phyloP scores from a whole-genome alignment of 2,797 vertebrate species.

The Emydoidea blandingii region DNA sequence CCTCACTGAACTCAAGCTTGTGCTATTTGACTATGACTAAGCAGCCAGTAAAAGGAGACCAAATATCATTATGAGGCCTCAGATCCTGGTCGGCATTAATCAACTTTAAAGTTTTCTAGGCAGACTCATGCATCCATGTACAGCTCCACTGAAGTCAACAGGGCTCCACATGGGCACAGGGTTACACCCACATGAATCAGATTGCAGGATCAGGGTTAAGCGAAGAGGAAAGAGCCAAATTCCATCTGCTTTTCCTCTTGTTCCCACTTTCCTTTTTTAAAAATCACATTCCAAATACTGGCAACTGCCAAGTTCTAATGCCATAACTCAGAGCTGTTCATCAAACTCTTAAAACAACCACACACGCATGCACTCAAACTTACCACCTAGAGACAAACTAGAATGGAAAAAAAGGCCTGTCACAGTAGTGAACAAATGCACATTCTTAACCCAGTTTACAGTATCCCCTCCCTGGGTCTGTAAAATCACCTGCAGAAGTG shows the following conservation, averaged over 20 bases:
- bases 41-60: background rate
- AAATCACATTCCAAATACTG: background rate
- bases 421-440: background rate
- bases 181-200: background rate
- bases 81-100: background rate
- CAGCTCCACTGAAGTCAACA: too few species aligned
- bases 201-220: background rate
- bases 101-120: background rate
- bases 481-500: conserved; percentile 88
- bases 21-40: background rate
- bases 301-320: background rate
- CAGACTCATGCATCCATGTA: background rate
- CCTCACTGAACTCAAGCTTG: background rate
- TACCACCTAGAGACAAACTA: background rate
- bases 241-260: background rate
- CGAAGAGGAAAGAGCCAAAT: background rate
- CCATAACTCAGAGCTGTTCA: background rate
- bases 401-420: background rate
- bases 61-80: background rate
- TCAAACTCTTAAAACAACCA: too few species aligned
- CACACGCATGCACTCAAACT: background rate
- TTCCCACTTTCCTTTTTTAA: background rate
- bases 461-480: background rate
- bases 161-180: background rate
- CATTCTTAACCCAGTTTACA: background rate